Conservation (phyloP, 2,113 vertebrate genomes). For the Cololabis saira region DNA sequence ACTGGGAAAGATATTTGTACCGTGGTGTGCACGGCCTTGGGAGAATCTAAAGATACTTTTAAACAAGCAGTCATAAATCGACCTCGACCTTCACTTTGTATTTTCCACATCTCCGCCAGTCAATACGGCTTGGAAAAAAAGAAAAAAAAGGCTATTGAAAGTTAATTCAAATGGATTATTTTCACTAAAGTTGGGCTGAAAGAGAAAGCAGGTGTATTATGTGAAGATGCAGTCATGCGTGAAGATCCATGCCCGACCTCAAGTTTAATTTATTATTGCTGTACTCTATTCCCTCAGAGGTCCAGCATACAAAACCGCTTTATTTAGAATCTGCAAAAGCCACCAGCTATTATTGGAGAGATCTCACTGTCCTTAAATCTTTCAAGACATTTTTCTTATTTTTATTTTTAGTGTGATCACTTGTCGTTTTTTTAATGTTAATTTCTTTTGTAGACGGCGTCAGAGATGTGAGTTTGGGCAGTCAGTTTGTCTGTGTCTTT, state of each 20-base stretch:
- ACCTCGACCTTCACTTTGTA: slow-evolving; percentile 25
- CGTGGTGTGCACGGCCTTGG: slow-evolving; percentile 22
- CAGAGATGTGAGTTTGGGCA: slow-evolving; percentile 19
- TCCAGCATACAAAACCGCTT: slow-evolving; percentile 34
- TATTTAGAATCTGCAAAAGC: slow-evolving; percentile 13
- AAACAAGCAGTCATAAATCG: slow-evolving; percentile 14
- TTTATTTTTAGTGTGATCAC: not conserved
- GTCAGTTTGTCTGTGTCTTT: not conserved
- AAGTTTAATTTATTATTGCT: slow-evolving; percentile 48
- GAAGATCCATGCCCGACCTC: slow-evolving; percentile 45
- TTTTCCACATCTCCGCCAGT: slow-evolving; percentile 10
- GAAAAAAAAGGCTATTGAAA: slow-evolving; percentile 27
- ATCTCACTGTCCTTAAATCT: not conserved
- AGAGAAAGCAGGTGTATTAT: slow-evolving; percentile 47
- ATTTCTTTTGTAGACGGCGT: not conserved
- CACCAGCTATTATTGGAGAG: slow-evolving; percentile 20
- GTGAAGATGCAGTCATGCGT: slow-evolving; percentile 32
- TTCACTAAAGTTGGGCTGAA: slow-evolving; percentile 40
- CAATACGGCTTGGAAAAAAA: slow-evolving; percentile 39
- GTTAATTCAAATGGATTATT: slow-evolving; percentile 56
- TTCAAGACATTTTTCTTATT: not conserved
- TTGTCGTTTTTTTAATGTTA: not conserved
- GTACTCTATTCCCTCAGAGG: slow-evolving; percentile 16
- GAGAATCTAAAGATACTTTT: slow-evolving; percentile 45
- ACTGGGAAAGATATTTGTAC: slow-evolving; percentile 13